Base-by-base conservation (phyloP, 2,797 vertebrate genomes). In the Triplophysa bombifrons region DNA sequence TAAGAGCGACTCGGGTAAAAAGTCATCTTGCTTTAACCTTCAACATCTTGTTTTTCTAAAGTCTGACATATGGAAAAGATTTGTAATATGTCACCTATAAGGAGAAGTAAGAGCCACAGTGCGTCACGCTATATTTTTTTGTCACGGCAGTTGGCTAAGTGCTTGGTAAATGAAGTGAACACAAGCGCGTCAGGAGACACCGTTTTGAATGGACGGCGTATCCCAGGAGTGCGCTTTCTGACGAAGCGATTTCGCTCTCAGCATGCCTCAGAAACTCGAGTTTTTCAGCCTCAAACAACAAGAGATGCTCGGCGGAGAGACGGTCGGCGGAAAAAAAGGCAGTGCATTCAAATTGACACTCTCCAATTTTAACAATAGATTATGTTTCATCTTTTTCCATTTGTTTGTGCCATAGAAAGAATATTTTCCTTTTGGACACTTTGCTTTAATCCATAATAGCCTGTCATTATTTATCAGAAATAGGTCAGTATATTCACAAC, bases 401-500 rank as follows among this genome's bases (percentile, higher is more conserved):
- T 91, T 94, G 90, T 93, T 92, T 93, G 91, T 88, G 88, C 85
- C 84, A 85, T 87, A 87, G 75, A 76, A 90, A 88, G 77, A 88
- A 87, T 91, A 89, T 91, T 93, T 93, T 92, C 89, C 88, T 92
- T 92, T 89, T 87, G 87, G 87, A 90, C 88, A 87, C 88, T 91
- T 90, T 90, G 88, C 88, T 92, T 93, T 93, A 93, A 92, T 94
- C 92, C 88, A 90, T 93, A 91, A 91, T 90, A 91, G 89, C 84
- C 81, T 75, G 89, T 87, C 87, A 86, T 88, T 82, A 84, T 82
- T 85, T 82, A 85, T 85, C 82, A 89, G 85, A 94, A 94, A 94
- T 94, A 90, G 93, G 93, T 94, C 93, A 93, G 91, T 91, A 90
- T 92, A 94, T 92, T 93, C 92, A 93, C 92, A 93, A 89, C 85